Evolutionary conservation across 2,888 invertebrate genomes (phyloP).

Genomic region (Pseudococcus viburni): DNA sequence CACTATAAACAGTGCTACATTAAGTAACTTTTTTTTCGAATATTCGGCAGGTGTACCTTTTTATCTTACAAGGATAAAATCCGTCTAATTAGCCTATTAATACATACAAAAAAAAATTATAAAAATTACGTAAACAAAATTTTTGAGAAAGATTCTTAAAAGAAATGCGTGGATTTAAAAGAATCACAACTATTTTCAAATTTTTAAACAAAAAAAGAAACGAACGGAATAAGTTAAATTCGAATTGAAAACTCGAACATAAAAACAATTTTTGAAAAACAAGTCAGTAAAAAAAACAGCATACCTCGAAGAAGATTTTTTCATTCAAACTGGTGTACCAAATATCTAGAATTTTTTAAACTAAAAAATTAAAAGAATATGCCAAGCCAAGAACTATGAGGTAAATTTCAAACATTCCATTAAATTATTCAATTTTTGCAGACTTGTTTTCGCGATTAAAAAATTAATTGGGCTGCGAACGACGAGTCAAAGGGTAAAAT

Average conservation of each 20-base stretch:
- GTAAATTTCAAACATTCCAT: background rate
- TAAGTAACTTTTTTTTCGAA: no score
- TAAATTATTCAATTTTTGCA: background rate
- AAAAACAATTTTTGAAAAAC: background rate
- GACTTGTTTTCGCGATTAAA: background rate
- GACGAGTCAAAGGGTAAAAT: background rate
- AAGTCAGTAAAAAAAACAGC: background rate
- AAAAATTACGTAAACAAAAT: no score
- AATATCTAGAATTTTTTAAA: background rate
- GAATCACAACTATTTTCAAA: background rate
- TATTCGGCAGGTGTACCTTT: no score
- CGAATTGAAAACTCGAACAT: background rate
- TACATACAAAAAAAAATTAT: no score
- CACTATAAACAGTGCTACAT: no score
- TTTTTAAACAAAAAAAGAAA: constrained; percentile 2
- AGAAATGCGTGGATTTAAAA: background rate
- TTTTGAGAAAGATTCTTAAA: no score
- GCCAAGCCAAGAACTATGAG: background rate
- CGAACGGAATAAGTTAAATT: background rate
- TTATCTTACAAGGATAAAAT: no score
- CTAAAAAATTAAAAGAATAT: background rate
- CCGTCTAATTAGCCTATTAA: no score
- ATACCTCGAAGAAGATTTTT: background rate
- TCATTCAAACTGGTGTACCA: background rate
- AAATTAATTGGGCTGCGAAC: constrained; percentile 12